Percentiles rank a stretch among this genome's conserved stretches.
These are phyloP conservation scores for Dendrolimus pini DNA, from an alignment of 2,888 invertebrate genomes.

Conservation along the genomic window DNA sequence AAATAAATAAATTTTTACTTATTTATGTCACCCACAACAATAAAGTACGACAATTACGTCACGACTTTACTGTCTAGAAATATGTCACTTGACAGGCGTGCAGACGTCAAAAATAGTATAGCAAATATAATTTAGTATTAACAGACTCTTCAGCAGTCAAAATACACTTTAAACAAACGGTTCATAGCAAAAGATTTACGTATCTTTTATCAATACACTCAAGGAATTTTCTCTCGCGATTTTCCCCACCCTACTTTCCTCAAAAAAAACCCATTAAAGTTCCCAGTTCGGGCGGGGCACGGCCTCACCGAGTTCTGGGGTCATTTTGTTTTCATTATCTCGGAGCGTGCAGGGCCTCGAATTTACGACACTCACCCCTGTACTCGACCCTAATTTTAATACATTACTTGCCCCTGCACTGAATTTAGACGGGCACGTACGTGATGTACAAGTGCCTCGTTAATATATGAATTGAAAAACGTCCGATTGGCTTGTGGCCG, in stretches of 20 bases:
- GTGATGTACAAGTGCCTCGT: not conserved
- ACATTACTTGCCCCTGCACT: constrained; percentile 35
- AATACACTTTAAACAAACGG: not conserved
- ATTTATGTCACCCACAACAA: too few species aligned
- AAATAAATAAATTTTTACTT: too few species aligned
- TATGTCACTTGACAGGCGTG: too few species aligned
- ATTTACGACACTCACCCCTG: constrained; percentile 22
- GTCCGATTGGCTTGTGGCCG: too few species aligned
- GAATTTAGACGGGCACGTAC: constrained; percentile 9
- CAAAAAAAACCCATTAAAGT: not conserved
- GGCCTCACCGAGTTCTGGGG: constrained; percentile 6
- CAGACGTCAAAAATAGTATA: too few species aligned
- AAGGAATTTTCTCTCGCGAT: not conserved
- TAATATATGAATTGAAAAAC: too few species aligned
- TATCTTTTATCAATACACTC: not conserved
- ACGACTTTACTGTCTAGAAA: too few species aligned
- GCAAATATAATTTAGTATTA: too few species aligned
- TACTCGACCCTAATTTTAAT: constrained; percentile 41
- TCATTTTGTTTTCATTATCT: constrained; percentile 35
- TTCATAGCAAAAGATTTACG: not conserved
- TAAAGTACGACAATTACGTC: too few species aligned
- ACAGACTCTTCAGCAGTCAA: too few species aligned
- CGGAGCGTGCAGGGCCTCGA: constrained; percentile 12
- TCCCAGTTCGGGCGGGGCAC: not conserved
- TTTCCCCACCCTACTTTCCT: not conserved